A percentile compares a stretch with the other conserved stretches of the same genome.
phyloP scores from a whole-genome alignment of 2,888 invertebrate species.

The Glaucopsyche alexis region DNA sequence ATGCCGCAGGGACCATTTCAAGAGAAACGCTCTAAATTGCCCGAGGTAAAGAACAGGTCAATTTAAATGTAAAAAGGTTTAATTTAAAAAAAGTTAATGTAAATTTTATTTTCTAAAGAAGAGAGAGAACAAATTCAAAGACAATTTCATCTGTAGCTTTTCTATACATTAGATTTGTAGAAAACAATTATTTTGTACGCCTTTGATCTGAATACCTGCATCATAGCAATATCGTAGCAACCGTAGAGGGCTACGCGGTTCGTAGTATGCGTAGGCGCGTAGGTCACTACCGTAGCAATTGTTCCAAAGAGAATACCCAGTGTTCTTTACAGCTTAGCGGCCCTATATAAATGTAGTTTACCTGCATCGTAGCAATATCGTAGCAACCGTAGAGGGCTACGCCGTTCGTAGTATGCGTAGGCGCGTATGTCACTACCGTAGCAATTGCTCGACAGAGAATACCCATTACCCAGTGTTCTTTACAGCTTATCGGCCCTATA shows the following conservation, averaged over 20 bases:
- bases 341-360: not conserved
- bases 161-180: not conserved
- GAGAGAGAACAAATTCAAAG: not conserved
- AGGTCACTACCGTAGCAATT: too few relatives aligned
- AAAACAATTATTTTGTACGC: not conserved
- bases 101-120: constrained; percentile 45
- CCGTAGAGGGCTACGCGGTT: too few relatives aligned
- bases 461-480: too few relatives aligned
- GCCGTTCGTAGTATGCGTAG: too few relatives aligned
- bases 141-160: not conserved
- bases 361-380: too few relatives aligned
- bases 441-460: too few relatives aligned
- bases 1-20: constrained; percentile 65
- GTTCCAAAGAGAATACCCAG: too few relatives aligned
- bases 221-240: too few relatives aligned
- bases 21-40: constrained; percentile 58
- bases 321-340: not conserved
- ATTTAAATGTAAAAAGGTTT: constrained; percentile 72
- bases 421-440: too few relatives aligned
- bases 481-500: too few relatives aligned
- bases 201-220: not conserved
- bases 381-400: too few relatives aligned
- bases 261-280: too few relatives aligned
- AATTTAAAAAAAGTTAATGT: constrained; percentile 62
- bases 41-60: constrained; percentile 65